These are phyloP conservation scores for Magallana nippona DNA, from an alignment of 2,888 invertebrate genomes.

Conservation along the genomic window DNA sequence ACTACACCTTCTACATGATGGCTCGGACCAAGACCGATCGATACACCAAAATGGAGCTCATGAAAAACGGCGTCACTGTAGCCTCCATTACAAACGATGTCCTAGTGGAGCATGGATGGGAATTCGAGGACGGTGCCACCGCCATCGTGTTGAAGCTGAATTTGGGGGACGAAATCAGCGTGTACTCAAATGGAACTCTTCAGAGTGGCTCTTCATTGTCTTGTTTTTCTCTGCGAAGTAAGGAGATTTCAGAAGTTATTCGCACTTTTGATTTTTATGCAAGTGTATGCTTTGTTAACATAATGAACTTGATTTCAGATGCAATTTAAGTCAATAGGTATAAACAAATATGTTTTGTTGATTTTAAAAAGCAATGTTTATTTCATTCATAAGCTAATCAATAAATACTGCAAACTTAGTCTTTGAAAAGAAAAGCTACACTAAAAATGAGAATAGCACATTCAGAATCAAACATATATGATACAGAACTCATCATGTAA, in stretches of 20 bases:
- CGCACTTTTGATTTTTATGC: background rate
- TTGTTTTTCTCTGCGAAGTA: background rate
- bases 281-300: background rate
- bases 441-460: too few relatives aligned
- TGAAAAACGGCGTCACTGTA: background rate
- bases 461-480: too few relatives aligned
- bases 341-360: background rate
- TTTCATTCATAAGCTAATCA: background rate
- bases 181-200: background rate
- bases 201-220: background rate
- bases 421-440: background rate
- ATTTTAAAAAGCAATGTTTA: background rate
- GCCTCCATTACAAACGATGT: background rate
- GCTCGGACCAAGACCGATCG: background rate
- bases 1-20: background rate
- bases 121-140: background rate
- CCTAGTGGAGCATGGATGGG: background rate
- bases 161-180: background rate
- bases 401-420: background rate
- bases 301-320: background rate
- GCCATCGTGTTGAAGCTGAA: background rate
- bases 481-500: too few relatives aligned
- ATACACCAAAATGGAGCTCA: background rate
- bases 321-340: background rate
- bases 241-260: background rate